Percentiles rank a stretch among this genome's conserved stretches.
Conservation (phyloP, 2,113 vertebrate species). For the Heterocephalus glaber region DNA sequence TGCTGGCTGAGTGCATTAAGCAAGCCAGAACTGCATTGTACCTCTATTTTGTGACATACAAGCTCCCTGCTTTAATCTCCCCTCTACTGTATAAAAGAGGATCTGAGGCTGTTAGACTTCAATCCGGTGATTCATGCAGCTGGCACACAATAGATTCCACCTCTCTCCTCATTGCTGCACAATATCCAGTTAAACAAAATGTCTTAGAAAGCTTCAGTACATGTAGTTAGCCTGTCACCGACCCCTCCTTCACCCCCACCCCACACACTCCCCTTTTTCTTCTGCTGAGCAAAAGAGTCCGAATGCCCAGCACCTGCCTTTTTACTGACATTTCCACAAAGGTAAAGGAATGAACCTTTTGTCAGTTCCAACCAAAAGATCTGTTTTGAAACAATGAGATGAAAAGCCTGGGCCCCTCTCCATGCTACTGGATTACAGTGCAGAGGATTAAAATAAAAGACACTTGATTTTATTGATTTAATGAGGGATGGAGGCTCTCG, state of each 20-base stretch:
- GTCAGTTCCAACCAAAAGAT: constrained; percentile 81
- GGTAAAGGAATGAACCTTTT: constrained; percentile 86
- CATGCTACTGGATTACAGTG: constrained; percentile 77
- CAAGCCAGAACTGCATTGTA: constrained; percentile 85
- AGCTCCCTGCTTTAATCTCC: constrained; percentile 87
- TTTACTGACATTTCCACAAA: constrained; percentile 87
- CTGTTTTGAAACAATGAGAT: constrained; percentile 85
- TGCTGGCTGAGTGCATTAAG: constrained; percentile 83
- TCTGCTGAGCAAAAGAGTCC: constrained; percentile 82
- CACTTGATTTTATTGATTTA: constrained; percentile 87
- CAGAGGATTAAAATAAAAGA: constrained; percentile 85
- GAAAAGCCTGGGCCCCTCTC: constrained; percentile 79
- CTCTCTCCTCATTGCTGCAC: constrained; percentile 85
- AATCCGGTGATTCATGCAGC: constrained; percentile 87
- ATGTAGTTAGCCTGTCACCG: constrained; percentile 82
- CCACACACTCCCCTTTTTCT: constrained; percentile 34
- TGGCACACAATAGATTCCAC: constrained; percentile 86
- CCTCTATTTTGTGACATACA: constrained; percentile 86
- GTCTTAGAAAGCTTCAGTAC: constrained; percentile 85
- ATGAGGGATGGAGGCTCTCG: constrained; percentile 80
- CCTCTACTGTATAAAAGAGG: constrained; percentile 87
- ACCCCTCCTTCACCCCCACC: constrained; percentile 34
- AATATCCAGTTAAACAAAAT: constrained; percentile 88
- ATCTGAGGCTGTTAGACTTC: constrained; percentile 88
- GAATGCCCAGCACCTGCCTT: constrained; percentile 85